Evolutionary conservation across 2,797 vertebrate species (phyloP), one percentile per base, ranked within the genome.

Genomic region (Momotus momota): DNA sequence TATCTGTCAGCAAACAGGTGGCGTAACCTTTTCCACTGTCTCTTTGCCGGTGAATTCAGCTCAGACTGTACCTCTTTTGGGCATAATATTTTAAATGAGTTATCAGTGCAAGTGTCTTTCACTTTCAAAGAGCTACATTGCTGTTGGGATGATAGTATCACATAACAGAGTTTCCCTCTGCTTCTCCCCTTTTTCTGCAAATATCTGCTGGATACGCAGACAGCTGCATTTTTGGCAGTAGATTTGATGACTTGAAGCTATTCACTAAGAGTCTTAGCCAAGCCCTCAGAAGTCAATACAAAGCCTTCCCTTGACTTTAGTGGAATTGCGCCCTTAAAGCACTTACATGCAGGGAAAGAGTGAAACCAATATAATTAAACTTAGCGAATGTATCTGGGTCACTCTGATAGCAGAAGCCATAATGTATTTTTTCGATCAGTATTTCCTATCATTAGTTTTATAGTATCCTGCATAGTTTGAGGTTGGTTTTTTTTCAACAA

Each of bases 351-450:
- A 71, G 64, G 62, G 80, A 61, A 79, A 6, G 41, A 95, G 73
- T 84, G 82, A 94, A 95, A 90, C 85, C 77, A 79, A 71, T 96
- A 70, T 79, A 93, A 94, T 93, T 94, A 93, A 96, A 96, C 80
- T 88, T 79, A 88, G 58, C 52, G 55, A 73, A 89, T 81, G 66
- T 88, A 91, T 95, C 70, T 95, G 85, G 77, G 94, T 96, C 91
- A 81, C 27, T 79, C 87, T 81, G 51, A 75, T 72, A 90, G 85
- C 61, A 81, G 65, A 84, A 77, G n/a, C 27, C 10, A 4, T 79
- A 64, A 60, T 81, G 38, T 14, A 8, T 22, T 64, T 78, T 72
- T 45, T 70, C 8, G 0, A 60, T 79, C 62, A 66, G 51, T 75
- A 10, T 70, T 96, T 90, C 15, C 7, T 73, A 48, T 40, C n/a